Evolutionary conservation across 2,113 vertebrate species (phyloP), one percentile per base, ranked within the genome.

Genomic region (Hippopotamus amphibius): DNA sequence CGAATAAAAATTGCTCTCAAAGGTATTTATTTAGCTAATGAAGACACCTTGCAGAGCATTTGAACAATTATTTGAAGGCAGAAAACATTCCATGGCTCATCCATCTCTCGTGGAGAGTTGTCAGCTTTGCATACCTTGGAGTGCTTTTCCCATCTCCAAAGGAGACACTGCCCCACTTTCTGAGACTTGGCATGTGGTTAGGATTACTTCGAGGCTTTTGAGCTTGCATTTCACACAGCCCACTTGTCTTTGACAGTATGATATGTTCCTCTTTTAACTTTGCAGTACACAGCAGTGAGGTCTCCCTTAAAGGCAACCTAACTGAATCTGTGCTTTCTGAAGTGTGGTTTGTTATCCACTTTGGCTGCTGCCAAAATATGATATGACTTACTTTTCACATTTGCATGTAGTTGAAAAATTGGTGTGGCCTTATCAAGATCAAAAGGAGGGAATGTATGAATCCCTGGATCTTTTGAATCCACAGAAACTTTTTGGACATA

Each of bases 11-110:
- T 79, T 86, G 50, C 6, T 89, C 80, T 97, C 68, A 59, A 72
- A 91, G 77, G 41, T 95, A 80, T 90, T 97, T 97, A 79, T 96
- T 96, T 90, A 71, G 69, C 48, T 95, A 95, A 89, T 83, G 85
- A 96, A 72, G 76, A 94, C 37, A 63, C 6, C 82, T 96, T 96
- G 57, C 26, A 63, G 72, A 87, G 55, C 86, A 59, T 61, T 65
- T 88, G 77, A 95, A 48, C 71, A 68, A 74, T 82, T 87, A 72
- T 88, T 94, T 92, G 88, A 80, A 88, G 50, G 81, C 50, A 79
- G 74, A 77, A 97, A 90, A 48, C 48, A 63, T 84, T 90, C 26
- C 46, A 19, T 9, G 16, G 33, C 90, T 79, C 61, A 79, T 94
- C 93, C 71, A 22, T 95, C 94, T 95, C 90, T 83, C 30, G 0